These are phyloP conservation scores for Hesperophylax magnus DNA, from an alignment of 1,140 invertebrate species.

Conservation along the genomic window DNA sequence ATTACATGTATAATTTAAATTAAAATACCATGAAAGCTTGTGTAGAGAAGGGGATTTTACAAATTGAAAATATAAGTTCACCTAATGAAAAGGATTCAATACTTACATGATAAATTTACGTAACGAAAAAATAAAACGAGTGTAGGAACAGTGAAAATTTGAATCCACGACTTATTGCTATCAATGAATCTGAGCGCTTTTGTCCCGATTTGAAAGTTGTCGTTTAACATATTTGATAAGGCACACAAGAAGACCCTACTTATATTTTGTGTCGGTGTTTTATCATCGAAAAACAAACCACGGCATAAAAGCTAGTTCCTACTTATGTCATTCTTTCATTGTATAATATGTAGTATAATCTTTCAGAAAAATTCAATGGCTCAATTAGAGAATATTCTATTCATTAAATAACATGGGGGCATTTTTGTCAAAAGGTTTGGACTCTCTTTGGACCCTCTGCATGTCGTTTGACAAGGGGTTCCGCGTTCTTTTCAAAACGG, in stretches of 20 bases:
- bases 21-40: too few relatives aligned
- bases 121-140: too few relatives aligned
- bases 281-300: background rate
- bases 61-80: too few relatives aligned
- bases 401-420: conserved; percentile 51
- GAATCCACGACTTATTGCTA: too few relatives aligned
- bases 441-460: conserved; percentile 41
- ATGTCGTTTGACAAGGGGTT: conserved; percentile 25
- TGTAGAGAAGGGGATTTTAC: too few relatives aligned
- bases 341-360: conserved; percentile 49
- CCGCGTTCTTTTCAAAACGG: conserved; percentile 17
- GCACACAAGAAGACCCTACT: background rate
- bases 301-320: background rate
- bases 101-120: too few relatives aligned
- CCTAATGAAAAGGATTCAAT: too few relatives aligned
- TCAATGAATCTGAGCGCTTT: background rate
- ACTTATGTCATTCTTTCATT: conserved; percentile 9
- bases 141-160: too few relatives aligned
- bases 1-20: too few relatives aligned
- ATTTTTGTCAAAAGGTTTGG: conserved; percentile 46
- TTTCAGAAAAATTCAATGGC: conserved; percentile 54
- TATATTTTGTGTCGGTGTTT: background rate
- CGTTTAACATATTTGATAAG: background rate
- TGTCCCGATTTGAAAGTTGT: background rate
- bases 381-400: conserved; percentile 56